Evolutionary conservation across 2,888 invertebrate genomes (phyloP).

Genomic region (Epistrophe eligans): DNA sequence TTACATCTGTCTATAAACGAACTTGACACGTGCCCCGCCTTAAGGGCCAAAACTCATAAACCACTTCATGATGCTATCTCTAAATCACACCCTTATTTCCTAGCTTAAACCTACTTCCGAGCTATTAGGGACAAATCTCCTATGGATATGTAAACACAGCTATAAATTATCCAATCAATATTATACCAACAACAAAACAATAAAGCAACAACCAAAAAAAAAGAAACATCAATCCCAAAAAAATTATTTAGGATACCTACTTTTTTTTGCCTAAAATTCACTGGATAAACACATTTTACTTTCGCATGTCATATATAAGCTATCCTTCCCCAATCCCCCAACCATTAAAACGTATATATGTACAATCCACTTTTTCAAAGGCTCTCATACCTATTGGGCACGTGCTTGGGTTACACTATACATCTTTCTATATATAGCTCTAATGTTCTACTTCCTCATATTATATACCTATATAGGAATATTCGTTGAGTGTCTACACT

Average conservation of each 20-base stretch:
- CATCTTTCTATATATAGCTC: neutral
- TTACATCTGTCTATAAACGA: constrained; percentile 18
- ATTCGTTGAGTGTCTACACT: constrained; percentile 57
- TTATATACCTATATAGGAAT: neutral
- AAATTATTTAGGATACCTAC: constrained; percentile 36
- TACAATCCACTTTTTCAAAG: neutral
- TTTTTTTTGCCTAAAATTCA: constrained; percentile 24
- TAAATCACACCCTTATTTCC: constrained; percentile 10
- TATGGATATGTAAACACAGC: neutral
- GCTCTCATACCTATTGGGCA: constrained; percentile 49
- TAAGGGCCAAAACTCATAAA: constrained; percentile 2
- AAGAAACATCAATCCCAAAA: constrained; percentile 45
- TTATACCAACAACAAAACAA: constrained; percentile 14
- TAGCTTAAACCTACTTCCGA: constrained; percentile 16
- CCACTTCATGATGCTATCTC: constrained; percentile 17
- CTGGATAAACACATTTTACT: constrained; percentile 44
- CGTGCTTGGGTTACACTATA: constrained; percentile 60
- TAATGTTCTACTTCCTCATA: constrained; percentile 35
- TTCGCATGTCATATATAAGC: constrained; percentile 60
- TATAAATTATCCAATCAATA: constrained; percentile 41
- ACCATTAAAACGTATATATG: too few relatives aligned
- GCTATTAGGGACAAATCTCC: constrained; percentile 39
- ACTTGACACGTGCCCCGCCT: constrained; percentile 27
- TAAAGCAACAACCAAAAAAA: constrained; percentile 3
- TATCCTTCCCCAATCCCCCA: constrained; percentile 23